phyloP scores from a whole-genome alignment of 2,888 invertebrate genomes.

The Heterodera filipjevi region DNA sequence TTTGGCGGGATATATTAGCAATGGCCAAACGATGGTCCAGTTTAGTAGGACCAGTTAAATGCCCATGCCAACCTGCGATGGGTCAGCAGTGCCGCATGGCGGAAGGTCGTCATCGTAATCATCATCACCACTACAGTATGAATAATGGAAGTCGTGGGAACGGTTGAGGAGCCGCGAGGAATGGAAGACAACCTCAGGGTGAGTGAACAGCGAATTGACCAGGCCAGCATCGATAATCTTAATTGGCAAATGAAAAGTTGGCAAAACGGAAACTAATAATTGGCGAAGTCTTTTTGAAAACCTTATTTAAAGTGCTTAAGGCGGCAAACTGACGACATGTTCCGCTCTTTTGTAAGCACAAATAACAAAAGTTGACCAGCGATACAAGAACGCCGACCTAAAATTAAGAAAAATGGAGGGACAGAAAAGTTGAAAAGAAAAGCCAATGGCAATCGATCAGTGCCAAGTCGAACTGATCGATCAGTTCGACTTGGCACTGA shows the following conservation, averaged over 20 bases:
- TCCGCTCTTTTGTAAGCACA: conserved; percentile 71
- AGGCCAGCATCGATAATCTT: conserved; percentile 70
- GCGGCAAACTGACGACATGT: conserved; percentile 73
- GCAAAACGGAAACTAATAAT: conserved; percentile 13
- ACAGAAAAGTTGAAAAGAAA: too few species aligned
- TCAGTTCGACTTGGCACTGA: background rate
- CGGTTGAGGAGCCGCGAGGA: conserved; percentile 61
- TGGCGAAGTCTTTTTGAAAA: conserved; percentile 52
- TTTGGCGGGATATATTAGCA: too few species aligned
- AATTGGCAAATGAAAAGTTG: background rate
- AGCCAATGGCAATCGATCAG: too few species aligned
- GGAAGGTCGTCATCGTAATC: conserved; percentile 6
- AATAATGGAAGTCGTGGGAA: conserved; percentile 48
- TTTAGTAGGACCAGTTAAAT: too few species aligned
- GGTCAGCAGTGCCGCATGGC: background rate
- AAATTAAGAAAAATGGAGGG: background rate
- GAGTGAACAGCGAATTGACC: conserved; percentile 66
- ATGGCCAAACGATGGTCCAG: too few species aligned
- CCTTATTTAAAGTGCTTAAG: conserved; percentile 72
- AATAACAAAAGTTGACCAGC: conserved; percentile 70
- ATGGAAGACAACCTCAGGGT: conserved; percentile 57
- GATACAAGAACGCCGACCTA: conserved; percentile 67
- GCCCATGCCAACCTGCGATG: conserved; percentile 13
- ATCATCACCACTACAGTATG: conserved; percentile 48
- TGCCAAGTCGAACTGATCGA: too few species aligned